A percentile compares a stretch with the other conserved stretches of the same genome.
Conservation (phyloP, 2,113 vertebrate species). For the Mustela lutreola region DNA sequence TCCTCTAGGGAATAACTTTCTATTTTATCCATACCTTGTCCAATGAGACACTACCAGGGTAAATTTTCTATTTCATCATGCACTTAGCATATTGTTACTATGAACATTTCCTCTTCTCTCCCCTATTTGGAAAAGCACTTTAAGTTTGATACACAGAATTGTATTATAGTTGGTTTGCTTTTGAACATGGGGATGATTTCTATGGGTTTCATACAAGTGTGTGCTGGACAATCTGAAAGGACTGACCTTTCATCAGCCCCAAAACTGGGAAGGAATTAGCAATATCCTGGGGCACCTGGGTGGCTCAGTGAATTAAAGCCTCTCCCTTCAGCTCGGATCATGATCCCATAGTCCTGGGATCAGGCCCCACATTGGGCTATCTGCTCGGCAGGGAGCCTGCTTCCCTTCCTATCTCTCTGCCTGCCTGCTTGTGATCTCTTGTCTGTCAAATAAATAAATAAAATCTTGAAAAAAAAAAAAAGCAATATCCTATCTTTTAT, state of each 20-base stretch:
- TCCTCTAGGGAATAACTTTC: background rate
- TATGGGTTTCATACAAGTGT: constrained; percentile 58
- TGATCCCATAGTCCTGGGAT: no score
- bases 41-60: background rate
- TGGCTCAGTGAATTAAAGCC: no score
- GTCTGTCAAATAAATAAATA: no score
- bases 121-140: constrained; percentile 50
- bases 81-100: background rate
- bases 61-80: constrained; percentile 69
- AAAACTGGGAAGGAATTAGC: constrained; percentile 68
- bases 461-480: constrained; percentile 37
- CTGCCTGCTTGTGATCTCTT: no score
- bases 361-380: no score
- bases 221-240: constrained; percentile 13
- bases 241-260: constrained; percentile 50
- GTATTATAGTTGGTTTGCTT: constrained; percentile 5
- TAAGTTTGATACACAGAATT: constrained; percentile 10
- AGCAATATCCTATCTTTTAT: constrained; percentile 62
- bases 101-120: constrained; percentile 39
- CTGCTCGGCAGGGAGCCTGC: no score
- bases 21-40: background rate
- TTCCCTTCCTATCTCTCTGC: no score
- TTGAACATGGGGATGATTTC: constrained; percentile 58
- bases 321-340: no score
- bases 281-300: constrained; percentile 24